These are phyloP conservation scores for Eulimnadia texana DNA, from an alignment of 1,140 invertebrate genomes.

Conservation along the genomic window DNA sequence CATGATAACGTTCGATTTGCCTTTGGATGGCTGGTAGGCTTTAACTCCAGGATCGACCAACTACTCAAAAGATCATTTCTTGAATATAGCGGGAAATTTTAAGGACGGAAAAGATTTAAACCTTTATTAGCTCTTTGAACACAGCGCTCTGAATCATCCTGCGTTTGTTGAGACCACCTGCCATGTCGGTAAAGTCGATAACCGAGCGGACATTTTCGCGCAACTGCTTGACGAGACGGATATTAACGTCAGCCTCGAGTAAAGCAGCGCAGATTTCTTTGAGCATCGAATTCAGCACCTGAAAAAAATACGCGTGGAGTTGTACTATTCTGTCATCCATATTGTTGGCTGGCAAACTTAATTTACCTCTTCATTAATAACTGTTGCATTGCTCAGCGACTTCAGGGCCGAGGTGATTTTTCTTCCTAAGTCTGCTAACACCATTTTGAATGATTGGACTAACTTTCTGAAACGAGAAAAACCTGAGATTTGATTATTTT, in stretches of 20 bases:
- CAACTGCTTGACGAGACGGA: constrained; percentile 86
- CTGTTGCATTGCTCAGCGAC: constrained; percentile 92
- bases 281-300: constrained; percentile 97
- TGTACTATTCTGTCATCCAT: constrained; percentile 2
- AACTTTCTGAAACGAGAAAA: constrained; percentile 11
- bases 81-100: not conserved
- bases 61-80: constrained; percentile 32
- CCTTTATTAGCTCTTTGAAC: constrained; percentile 96
- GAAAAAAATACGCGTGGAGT: constrained; percentile 23
- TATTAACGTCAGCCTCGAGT: constrained; percentile 98
- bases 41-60: constrained; percentile 97
- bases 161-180: constrained; percentile 93
- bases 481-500: not conserved
- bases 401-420: constrained; percentile 97
- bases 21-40: constrained; percentile 90
- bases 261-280: constrained; percentile 97
- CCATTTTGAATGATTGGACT: constrained; percentile 88
- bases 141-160: constrained; percentile 98
- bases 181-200: constrained; percentile 99
- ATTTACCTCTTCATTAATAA: constrained; percentile 93
- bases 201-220: constrained; percentile 92
- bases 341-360: constrained; percentile 11
- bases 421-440: constrained; percentile 97
- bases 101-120: constrained; percentile 28
- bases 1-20: constrained; percentile 94